Base-by-base conservation (phyloP, 2,888 invertebrate genomes). In the Euproctis similis region DNA sequence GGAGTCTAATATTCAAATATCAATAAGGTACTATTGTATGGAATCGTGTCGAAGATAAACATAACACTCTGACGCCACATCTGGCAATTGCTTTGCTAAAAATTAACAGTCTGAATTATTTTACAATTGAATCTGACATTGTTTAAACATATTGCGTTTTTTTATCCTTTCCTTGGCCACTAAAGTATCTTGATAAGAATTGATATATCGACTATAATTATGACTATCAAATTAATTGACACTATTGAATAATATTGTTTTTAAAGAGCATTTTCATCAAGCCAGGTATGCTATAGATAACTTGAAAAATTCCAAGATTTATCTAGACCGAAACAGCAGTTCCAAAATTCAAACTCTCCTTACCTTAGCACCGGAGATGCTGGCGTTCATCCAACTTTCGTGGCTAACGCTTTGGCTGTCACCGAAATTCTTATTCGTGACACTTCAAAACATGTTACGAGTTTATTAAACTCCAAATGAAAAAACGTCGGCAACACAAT, bases 371-470 rank as follows among this genome's bases (percentile, higher is more conserved):
- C 69, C 63, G 61, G 73, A 67, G 64, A 61, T 70, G 59, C 78
- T 84, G 82, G 84, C 80, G 75, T 77, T 76, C 82, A 82, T 82
- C 82, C 84, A 82, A 84, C 63, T 72, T 61, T 60, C 59, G 63
- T 66, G 61, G 61, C 53, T 62, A 63, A 68, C 73, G 70, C 66
- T 59, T 64, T 64, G 78, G 73, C 73, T 71, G 69, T 73, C 74
- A 75, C 78, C 76, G 75, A 80, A 74, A 60, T 58, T 66, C 54
- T 57, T 54, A 47, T 53, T 51, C 59, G n/a, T n/a, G n/a, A n/a
- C n/a, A 65, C 62, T 62, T 69, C 53, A 63, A 53, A 65, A 59
- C 63, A 65, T 58, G 53, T 54, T 58, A 39, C 40, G 52, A 60
- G 64, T 67, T 59, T 56, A 30, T 47, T 36, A 45, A 60, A 57